Base-by-base conservation (phyloP, 2,888 invertebrate species). In the Ophioninae sp. region DNA sequence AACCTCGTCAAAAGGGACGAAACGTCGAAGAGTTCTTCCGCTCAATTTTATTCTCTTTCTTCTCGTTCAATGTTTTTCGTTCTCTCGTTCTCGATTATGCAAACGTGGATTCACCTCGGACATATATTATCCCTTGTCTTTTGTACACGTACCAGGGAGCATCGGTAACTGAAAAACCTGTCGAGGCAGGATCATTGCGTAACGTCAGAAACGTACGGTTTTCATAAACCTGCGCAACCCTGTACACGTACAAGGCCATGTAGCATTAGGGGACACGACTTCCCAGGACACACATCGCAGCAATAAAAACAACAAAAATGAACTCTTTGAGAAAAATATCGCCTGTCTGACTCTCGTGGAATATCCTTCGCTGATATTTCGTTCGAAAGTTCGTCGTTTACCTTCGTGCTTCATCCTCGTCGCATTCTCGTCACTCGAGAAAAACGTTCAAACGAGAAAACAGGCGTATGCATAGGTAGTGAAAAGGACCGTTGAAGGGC, bases 241-340 rank as follows among this genome's bases (percentile, higher is more conserved):
- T 75, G 56, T 68, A 44, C 59, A 23, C 59, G 37, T 68, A 17
- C 41, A 20, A 68, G 44, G 5, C 23, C 13, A 50, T 68, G 23
- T 50, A 17, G 68, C 50, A 68, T 50, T 13, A 13, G 0, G 23
- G 50, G 7, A 44, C 73, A 10, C 13, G 61, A 6, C 23, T n/a
- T 13, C 13, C 41, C 69, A 6, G 37, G 39, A 57, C 68, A 41
- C 7, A 59, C 17, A 57, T 68, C 62, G 13, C 44, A 61, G 44
- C 1, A 30, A 30, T 41, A 20, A 56, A 39, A 62, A 50, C 41
- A 44, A 10, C 17, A 41, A n/a, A 69, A 67, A 64, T 74, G 56
- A 73, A n/a, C 37, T 78, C 74, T 81, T 74, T 78, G 74, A 83
- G 65, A 83, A 83, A 81, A 83, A 83, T 83, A 73, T 78, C 56